Conservation (phyloP, 2,888 invertebrate species). For the Zaprionus obscuricornis region DNA sequence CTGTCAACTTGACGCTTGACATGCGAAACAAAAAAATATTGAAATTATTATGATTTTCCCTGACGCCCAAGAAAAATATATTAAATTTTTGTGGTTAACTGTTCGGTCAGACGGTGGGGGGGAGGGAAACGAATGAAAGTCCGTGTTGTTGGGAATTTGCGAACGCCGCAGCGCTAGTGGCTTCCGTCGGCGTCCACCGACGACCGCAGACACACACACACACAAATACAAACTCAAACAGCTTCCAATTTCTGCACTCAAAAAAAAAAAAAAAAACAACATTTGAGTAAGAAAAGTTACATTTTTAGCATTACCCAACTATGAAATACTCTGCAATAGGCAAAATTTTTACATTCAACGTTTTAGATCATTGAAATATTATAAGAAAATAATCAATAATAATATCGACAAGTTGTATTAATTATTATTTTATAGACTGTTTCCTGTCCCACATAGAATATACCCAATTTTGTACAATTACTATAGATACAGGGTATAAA, state of each 20-base stretch:
- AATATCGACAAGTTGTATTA: too few relatives aligned
- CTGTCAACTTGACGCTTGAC: constrained; percentile 66
- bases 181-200: constrained; percentile 64
- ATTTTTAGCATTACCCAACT: too few relatives aligned
- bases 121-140: too few relatives aligned
- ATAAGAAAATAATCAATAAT: too few relatives aligned
- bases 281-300: neutral
- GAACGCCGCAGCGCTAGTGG: constrained; percentile 46
- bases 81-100: constrained; percentile 57
- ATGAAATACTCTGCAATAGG: too few relatives aligned
- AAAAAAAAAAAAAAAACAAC: neutral
- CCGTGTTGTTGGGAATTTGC: too few relatives aligned
- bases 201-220: constrained; percentile 64
- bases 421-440: too few relatives aligned
- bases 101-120: neutral
- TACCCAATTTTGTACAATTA: too few relatives aligned
- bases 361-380: too few relatives aligned
- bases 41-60: constrained; percentile 74
- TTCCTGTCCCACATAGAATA: too few relatives aligned
- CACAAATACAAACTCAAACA: constrained; percentile 35
- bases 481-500: neutral
- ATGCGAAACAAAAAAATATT: constrained; percentile 67
- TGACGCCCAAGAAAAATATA: constrained; percentile 63
- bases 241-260: constrained; percentile 70
- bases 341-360: too few relatives aligned